Base-by-base conservation (phyloP, 1,140 invertebrate species). In the Drosophila kepulauana region DNA sequence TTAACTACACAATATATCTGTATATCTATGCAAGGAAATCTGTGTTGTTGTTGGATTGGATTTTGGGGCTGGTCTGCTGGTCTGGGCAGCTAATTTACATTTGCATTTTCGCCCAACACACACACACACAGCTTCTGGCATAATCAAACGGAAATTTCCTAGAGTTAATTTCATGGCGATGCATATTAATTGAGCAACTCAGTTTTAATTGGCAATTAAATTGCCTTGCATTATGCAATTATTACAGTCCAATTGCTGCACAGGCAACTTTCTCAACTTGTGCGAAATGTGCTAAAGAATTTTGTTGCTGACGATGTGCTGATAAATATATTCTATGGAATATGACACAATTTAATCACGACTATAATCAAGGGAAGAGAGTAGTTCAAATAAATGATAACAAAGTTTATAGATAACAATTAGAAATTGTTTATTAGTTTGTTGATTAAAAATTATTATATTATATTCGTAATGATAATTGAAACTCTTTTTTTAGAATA, bases 211-310 rank as follows among this genome's bases (percentile, higher is more conserved):
- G 64, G 45, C 20, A 52, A 41, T 38, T 46, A 51, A 71, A 64
- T 79, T 74, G 35, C 52, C 69, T 62, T 78, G 79, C 65, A 69
- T 79, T 77, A 63, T 56, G 58, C 72, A 48, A 78, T 81, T 74
- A 48, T 11, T n/a, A n/a, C 38, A 35, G 38, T 25, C 25, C 25
- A 16, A 67, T 66, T 75, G 71, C 52, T 45, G 16, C 59, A 45
- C 59, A 38, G 59, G 20, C 20, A 49, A 10, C n/a, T 25, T 33
- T 35, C 11, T 28, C n/a, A 41, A 11, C 61, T 67, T 38, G 48
- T 38, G 6, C 35, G 35, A 52, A 49, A 16, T 13, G 56, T 15
- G 13, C 7, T 49, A 4, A 49, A 20, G 8, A 38, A 3, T 11
- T 38, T 33, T 33, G 30, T 33, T 33, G 30, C 20, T 25, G 20